Evolutionary conservation across 2,888 invertebrate genomes (phyloP), one percentile per base, ranked within the genome.

Genomic region (Slavum lentiscoides): DNA sequence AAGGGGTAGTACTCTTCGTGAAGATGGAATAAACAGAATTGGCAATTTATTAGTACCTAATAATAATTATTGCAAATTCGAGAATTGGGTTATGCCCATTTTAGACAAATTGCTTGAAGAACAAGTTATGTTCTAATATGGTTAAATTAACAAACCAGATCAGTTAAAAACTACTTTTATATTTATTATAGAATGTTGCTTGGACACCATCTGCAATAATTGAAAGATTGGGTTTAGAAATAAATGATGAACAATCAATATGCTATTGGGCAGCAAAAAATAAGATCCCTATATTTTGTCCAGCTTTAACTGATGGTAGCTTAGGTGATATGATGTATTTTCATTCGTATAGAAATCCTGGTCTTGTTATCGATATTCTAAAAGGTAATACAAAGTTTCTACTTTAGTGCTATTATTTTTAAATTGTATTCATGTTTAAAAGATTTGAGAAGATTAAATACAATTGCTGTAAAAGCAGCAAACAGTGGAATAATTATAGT

Each of bases 301-400:
- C 99, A 0, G 98, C 98, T 0, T 88, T 99, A 82, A 99, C 99
- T 0, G 99, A 99, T 88, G 99, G 99, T 0, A 97, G 97, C 84
- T 88, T 94, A 82, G 97, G 99, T 0, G 99, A 99, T 86, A 98
- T 99, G 98, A 94, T 99, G 91, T 99, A 96, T 87, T 97, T 99
- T 86, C 98, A 99, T 88, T 96, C 97, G 0, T 97, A 92, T 86
- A 93, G 92, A 84, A 93, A 93, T 86, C 96, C 98, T 0, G 98
- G 98, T 0, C 89, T 99, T 11, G 89, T 97, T 49, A 88, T 99
- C 70, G 99, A 99, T 86, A 96, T 99, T 86, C 89, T 97, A 37
- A 93, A 95, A 86, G 92, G 92, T 91, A 85, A 82, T 76, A 62
- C 30, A 9, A 55, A 64, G 74, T 73, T n/a, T 49, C 1, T 49